Percentiles rank a stretch among this genome's conserved stretches.
These are phyloP conservation scores for Tetranychus cinnabarinus DNA, from an alignment of 1,140 invertebrate genomes.

Conservation along the genomic window DNA sequence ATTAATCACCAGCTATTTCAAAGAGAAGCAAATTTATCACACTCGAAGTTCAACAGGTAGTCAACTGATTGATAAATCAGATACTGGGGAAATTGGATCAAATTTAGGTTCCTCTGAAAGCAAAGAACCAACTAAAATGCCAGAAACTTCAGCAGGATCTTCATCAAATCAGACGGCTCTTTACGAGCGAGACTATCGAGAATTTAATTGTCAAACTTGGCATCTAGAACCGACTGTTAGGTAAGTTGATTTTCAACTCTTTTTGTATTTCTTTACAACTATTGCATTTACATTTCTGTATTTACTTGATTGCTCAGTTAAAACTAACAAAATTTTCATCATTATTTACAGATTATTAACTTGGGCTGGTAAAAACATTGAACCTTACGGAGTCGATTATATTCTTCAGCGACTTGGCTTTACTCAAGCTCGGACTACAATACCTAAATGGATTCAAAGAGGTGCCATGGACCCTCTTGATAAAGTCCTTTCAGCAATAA, in stretches of 20 bases:
- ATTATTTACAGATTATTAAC: slow-evolving; percentile 42
- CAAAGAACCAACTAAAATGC: no score
- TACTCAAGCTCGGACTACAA: slow-evolving; percentile 82
- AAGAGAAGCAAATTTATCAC: slow-evolving; percentile 53
- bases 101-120: no score
- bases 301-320: background rate
- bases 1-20: slow-evolving; percentile 80
- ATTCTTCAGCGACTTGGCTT: slow-evolving; percentile 90
- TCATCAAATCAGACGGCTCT: background rate
- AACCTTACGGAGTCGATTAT: slow-evolving; percentile 90
- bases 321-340: background rate
- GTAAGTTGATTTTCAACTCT: slow-evolving; percentile 23
- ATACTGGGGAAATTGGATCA: background rate
- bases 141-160: no score
- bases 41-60: background rate
- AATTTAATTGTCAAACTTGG: slow-evolving; percentile 34
- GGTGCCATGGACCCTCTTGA: slow-evolving; percentile 89
- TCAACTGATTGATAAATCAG: background rate
- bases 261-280: slow-evolving; percentile 4
- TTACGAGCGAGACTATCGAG: slow-evolving; percentile 1
- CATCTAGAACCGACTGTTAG: slow-evolving; percentile 88
- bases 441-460: slow-evolving; percentile 95
- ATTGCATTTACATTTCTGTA: background rate
- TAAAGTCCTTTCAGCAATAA: slow-evolving; percentile 36
- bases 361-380: slow-evolving; percentile 87